Evolutionary conservation across 2,797 vertebrate species (phyloP).

Genomic region (Gallinago nigripennis): DNA sequence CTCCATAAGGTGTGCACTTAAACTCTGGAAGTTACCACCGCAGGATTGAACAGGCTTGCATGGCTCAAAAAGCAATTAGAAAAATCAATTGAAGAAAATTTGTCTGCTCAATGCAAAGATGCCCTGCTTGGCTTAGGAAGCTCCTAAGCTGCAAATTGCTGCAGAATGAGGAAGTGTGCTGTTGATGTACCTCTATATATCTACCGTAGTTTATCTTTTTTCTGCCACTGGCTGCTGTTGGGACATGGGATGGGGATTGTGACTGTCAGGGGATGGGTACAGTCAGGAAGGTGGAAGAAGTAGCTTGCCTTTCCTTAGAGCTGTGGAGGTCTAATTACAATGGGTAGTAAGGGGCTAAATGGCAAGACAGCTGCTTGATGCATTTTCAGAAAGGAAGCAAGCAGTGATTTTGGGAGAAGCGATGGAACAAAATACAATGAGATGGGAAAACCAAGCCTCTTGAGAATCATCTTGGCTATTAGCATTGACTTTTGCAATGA

Average conservation of each 20-base stretch:
- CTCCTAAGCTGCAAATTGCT: not conserved
- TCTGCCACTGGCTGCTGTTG: not conserved
- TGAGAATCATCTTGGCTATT: not conserved
- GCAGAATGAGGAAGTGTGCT: not conserved
- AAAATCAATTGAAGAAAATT: not conserved
- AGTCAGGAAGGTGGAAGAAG: not conserved
- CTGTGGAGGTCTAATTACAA: not conserved
- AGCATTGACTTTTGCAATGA: not conserved
- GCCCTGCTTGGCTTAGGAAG: not conserved
- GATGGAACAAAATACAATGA: not conserved
- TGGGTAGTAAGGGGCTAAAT: not conserved
- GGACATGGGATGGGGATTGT: not conserved
- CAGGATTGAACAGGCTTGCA: not conserved
- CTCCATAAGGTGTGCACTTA: not conserved
- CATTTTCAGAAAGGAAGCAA: not conserved
- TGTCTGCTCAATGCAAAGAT: not conserved
- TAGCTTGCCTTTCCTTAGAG: not conserved
- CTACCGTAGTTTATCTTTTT: not conserved
- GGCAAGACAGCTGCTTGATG: not conserved
- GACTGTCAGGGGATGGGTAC: not conserved
- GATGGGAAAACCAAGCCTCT: not conserved
- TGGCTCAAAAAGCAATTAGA: not conserved
- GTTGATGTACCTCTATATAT: not conserved
- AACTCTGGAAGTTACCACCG: not conserved
- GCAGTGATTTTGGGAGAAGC: not conserved